Conservation (phyloP, 2,888 invertebrate genomes). For the Scaptodrosophila latifasciaeformis region DNA sequence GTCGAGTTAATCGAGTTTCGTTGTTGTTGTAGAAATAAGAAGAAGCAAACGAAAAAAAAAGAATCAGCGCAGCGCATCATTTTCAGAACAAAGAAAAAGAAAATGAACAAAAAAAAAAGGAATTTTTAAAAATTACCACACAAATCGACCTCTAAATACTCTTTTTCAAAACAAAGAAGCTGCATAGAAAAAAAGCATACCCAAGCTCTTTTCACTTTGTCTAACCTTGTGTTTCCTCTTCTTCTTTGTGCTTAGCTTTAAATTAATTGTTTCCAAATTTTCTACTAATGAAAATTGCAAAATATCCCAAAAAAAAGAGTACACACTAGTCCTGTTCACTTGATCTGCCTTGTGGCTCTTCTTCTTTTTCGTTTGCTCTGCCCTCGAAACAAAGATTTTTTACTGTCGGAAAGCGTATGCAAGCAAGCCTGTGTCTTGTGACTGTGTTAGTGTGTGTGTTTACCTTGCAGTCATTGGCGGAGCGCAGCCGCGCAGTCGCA, state of each 20-base stretch:
- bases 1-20: conserved; percentile 73
- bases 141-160: too few species aligned
- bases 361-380: conserved; percentile 25
- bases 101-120: conserved; percentile 8
- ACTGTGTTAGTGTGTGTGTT: too few species aligned
- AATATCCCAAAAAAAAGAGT: too few species aligned
- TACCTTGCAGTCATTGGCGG: neutral
- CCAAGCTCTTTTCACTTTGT: conserved; percentile 47
- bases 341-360: neutral
- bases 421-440: too few species aligned
- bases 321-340: too few species aligned
- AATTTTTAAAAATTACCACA: too few species aligned
- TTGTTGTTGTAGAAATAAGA: conserved; percentile 48
- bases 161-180: conserved; percentile 20
- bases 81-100: neutral
- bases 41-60: conserved; percentile 33
- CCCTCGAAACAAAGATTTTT: conserved; percentile 45
- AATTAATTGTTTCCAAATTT: too few species aligned
- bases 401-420: too few species aligned
- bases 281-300: too few species aligned
- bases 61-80: conserved; percentile 23
- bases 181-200: neutral
- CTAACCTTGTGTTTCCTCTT: neutral
- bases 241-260: conserved; percentile 17
- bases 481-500: conserved; percentile 39